Conservation (phyloP, 2,888 invertebrate genomes). For the Rugalucina vietnamica region DNA sequence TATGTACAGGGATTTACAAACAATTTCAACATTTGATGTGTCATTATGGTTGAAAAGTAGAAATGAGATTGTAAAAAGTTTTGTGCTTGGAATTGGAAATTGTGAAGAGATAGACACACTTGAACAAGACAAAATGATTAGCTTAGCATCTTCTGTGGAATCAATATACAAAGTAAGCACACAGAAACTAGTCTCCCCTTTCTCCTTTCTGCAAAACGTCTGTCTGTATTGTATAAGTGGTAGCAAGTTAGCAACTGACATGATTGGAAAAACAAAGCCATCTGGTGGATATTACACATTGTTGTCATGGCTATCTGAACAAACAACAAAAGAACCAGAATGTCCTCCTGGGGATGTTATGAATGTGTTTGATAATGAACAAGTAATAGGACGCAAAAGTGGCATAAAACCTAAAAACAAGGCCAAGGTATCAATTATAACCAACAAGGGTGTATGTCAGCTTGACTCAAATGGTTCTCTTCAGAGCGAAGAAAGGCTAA, state of each 20-base stretch:
- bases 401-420: constrained; percentile 3
- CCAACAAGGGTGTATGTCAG: constrained; percentile 1
- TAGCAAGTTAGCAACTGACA: background rate
- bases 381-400: constrained; percentile 13
- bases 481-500: background rate
- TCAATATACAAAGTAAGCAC: no score
- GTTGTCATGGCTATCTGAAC: background rate
- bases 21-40: no score
- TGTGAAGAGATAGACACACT: no score
- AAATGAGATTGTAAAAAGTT: no score
- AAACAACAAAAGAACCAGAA: background rate
- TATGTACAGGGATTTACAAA: no score
- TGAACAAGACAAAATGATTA: no score
- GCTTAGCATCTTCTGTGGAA: no score
- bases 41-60: no score
- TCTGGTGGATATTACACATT: constrained; percentile 13
- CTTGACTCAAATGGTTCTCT: background rate
- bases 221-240: no score
- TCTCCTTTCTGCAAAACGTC: no score
- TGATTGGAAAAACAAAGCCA: constrained; percentile 3
- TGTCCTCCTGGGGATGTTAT: background rate
- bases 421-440: constrained; percentile 14
- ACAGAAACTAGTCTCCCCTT: no score
- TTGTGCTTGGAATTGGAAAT: no score
- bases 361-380: constrained; percentile 27